phyloP scores from a whole-genome alignment of 1,140 invertebrate species.

The Caenorhabditis elegans region DNA sequence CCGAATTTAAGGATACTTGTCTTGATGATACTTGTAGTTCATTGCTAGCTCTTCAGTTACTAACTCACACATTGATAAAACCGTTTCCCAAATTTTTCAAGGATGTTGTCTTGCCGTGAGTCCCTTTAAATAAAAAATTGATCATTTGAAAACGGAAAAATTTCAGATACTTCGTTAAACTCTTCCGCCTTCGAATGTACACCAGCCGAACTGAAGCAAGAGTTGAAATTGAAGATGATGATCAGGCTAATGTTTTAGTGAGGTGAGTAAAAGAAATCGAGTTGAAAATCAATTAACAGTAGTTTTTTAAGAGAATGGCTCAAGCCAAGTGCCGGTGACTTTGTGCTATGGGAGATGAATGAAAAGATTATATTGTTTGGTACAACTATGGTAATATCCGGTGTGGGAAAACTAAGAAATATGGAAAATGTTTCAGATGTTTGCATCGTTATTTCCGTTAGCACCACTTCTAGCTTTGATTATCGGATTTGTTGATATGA shows the following conservation, averaged over 20 bases:
- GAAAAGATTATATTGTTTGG: constrained; percentile 44
- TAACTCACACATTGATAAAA: constrained; percentile 37
- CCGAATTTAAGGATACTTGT: constrained; percentile 29
- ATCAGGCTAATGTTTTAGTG: constrained; percentile 2
- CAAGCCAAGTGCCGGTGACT: constrained; percentile 42
- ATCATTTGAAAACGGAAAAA: not conserved
- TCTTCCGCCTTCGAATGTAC: constrained; percentile 3
- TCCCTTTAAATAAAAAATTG: not conserved
- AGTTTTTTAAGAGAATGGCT: constrained; percentile 48
- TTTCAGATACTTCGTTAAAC: constrained; percentile 33
- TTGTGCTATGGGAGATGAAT: constrained; percentile 40
- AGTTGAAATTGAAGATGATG: not conserved
- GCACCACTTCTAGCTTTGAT: constrained; percentile 34
- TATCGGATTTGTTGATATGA: constrained; percentile 36
- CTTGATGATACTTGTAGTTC: constrained; percentile 41
- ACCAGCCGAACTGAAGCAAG: constrained; percentile 3
- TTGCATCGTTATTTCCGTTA: constrained; percentile 43
- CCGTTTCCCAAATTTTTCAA: constrained; percentile 44
- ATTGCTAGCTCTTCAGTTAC: constrained; percentile 36
- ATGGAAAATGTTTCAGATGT: constrained; percentile 42
- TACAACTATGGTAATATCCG: constrained; percentile 19
- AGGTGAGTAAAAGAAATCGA: not conserved
- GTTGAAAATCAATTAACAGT: too few relatives aligned
- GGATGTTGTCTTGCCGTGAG: constrained; percentile 44
- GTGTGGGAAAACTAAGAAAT: too few relatives aligned